Conservation (phyloP, 2,888 invertebrate species). For the Acanthosepion pharaonis region DNA sequence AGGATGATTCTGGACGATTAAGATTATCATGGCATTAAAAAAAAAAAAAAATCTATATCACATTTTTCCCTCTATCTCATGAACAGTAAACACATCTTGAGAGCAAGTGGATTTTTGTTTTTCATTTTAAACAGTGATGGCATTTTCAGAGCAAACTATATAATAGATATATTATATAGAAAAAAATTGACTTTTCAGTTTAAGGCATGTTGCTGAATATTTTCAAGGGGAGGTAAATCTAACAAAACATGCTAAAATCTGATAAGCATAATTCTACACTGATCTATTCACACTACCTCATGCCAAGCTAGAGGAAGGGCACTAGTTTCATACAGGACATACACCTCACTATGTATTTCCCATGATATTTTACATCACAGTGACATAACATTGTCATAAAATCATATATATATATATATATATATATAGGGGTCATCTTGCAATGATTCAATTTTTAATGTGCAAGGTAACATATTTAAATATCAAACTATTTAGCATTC, state of each 20-base stretch:
- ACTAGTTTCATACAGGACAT: neutral
- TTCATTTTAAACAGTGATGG: neutral
- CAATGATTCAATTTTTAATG: neutral
- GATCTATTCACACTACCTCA: neutral
- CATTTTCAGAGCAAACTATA: neutral
- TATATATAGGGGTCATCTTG: neutral
- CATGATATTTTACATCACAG: neutral
- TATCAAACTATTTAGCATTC: neutral
- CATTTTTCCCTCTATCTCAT: neutral
- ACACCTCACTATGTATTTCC: neutral
- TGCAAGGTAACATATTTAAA: neutral
- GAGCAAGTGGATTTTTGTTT: neutral
- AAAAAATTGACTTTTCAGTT: neutral
- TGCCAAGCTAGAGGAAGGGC: neutral
- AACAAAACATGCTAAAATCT: neutral
- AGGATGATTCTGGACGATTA: conserved; percentile 33
- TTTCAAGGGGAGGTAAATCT: neutral
- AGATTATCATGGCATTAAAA: conserved; percentile 15
- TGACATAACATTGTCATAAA: neutral
- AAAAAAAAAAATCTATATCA: neutral
- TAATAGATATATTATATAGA: neutral
- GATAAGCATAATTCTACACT: neutral
- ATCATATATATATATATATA: neutral
- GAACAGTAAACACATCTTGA: neutral
- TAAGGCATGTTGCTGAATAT: neutral